Base-by-base conservation (phyloP, 2,888 invertebrate genomes). In the Selenia dentaria region DNA sequence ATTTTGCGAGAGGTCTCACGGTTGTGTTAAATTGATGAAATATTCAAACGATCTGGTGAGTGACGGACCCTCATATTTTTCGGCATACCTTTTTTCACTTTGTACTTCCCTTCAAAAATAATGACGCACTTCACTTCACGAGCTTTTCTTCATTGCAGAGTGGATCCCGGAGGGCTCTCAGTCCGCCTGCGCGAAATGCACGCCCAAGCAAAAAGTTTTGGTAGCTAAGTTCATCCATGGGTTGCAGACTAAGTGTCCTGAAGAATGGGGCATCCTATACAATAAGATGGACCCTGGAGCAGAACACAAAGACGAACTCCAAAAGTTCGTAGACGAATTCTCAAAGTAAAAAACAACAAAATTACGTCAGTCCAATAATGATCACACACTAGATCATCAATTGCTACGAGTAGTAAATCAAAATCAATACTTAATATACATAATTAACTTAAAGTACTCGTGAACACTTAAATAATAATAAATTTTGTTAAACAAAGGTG, bases 241-340 rank as follows among this genome's bases (percentile, higher is more conserved):
- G 46, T 77, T 95, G 41, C 90, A 92, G 45, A 84, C 93, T 29
- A 84, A 93, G 91, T 93, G 58, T 91, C 92, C 0, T 14, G 82
- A 91, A 0, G 85, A 92, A 66, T 96, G 93, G 92, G 87, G 90
- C 8, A 75, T 86, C 38, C 80, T 96, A 6, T 82, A 92, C 62
- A 81, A 75, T 11, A 92, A 93, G 70, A 93, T 91, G 71, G 95
- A 96, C 73, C 93, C 93, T 6, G 87, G 92, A 1, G 92, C 92
- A 11, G 69, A 88, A 44, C 92, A 93, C 77, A 81, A 82, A 45
- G 82, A 74, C 29, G 91, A 88, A 46, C 93, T 94, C 67, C 76
- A 91, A 31, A 79, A 83, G 14, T 83, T 71, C 54, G 1, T 80
- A 1, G 49, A 37, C 0, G 58, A 70, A 54, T 58, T 9, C 9